Base-by-base conservation (phyloP, 2,888 invertebrate species). In the Torymus texanus region DNA sequence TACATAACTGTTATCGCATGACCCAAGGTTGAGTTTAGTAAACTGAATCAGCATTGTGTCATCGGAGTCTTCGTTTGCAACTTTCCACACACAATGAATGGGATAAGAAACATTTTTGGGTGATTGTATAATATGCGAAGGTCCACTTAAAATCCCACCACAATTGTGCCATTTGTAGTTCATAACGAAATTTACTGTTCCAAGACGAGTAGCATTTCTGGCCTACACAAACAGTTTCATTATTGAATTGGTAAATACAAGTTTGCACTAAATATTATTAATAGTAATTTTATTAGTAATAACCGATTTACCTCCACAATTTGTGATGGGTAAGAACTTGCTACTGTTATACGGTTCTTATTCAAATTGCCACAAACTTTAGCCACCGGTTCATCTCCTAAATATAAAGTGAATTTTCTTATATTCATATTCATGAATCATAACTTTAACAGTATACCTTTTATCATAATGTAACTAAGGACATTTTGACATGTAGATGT, bases 11-110 rank as follows among this genome's bases (percentile, higher is more conserved):
- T 91, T 91, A 67, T 92, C 91, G 85, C 95, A 95, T 68, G 91
- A 90, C 14, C 91, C 88, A 65, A 94, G 90, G 81, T 93, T 91
- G 18, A 95, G 89, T 72, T 89, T 91, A 0, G 92, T 87, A 82
- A 94, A 91, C 51, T 89, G 91, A 14, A 94, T 82, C 85, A 91
- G 87, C 59, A 91, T 88, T 13, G 83, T 81, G 29, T 85, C 86
- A 4, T 84, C 88, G 0, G 74, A 82, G 12, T 87, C 85, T 0
- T 91, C 88, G 59, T 90, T 90, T 13, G 90, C 88, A 0, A 95
- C 85, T 24, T 91, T 86, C 97, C 97, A 97, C 0, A 92, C 92
- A 88, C 98, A 98, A 85, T 95, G 93, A 14, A 94, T 85, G 0
- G 91, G 88, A 13, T 91, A 90, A 0, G 88, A 85, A 67, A 90